These are phyloP conservation scores for Corapipo altera DNA, from an alignment of 2,113 vertebrate species.

Conservation along the genomic window DNA sequence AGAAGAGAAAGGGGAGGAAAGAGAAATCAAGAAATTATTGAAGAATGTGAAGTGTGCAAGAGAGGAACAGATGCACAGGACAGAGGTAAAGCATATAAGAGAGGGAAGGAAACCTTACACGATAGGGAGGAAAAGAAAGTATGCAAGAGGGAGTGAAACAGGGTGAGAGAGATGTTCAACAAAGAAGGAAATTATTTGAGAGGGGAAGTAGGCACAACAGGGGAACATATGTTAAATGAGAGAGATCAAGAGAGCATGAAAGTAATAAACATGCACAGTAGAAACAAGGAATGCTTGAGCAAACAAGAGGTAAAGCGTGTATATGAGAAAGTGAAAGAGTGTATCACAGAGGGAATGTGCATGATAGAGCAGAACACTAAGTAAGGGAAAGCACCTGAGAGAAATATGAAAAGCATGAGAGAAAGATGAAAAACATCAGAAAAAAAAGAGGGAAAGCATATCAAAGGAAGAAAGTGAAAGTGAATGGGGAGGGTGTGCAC, in stretches of 20 bases:
- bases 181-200: background rate
- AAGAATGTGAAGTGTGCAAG: background rate
- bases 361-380: background rate
- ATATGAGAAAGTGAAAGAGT: background rate
- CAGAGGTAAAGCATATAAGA: background rate
- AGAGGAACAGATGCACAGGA: background rate
- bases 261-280: background rate
- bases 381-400: background rate
- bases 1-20: background rate
- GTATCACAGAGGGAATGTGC: fast-evolving
- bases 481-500: background rate
- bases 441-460: background rate
- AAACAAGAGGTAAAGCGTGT: background rate
- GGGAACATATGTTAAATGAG: background rate
- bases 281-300: background rate
- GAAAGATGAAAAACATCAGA: background rate
- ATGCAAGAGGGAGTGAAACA: background rate
- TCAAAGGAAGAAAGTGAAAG: background rate
- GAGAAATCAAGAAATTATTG: background rate
- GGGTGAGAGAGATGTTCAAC: background rate
- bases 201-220: background rate
- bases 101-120: background rate
- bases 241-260: background rate
- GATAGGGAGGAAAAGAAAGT: background rate
- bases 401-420: background rate